Evolutionary conservation across 2,888 invertebrate genomes (phyloP).

Genomic region (Drosophila nigricruria): DNA sequence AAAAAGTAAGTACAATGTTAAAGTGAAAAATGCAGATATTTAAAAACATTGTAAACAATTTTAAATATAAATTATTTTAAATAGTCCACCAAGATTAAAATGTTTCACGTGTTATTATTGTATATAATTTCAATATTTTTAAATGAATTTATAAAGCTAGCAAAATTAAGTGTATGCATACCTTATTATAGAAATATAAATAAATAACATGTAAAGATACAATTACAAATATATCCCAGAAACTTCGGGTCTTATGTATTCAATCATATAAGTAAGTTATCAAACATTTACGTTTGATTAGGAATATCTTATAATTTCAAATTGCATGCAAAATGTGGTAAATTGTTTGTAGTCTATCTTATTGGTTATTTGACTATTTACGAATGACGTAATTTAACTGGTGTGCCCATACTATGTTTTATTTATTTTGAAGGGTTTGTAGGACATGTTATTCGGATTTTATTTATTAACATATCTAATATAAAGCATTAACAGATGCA

Average conservation of each 20-base stretch:
- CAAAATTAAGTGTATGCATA: slow-evolving; percentile 26
- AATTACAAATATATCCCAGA: neutral
- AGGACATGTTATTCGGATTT: no score
- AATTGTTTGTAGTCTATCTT: neutral
- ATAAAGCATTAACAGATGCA: no score
- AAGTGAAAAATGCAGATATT: neutral
- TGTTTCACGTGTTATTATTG: slow-evolving; percentile 27
- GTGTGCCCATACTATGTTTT: no score
- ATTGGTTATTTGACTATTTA: neutral
- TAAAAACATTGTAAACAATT: slow-evolving; percentile 4
- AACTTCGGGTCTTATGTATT: neutral
- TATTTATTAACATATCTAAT: no score
- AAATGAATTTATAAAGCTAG: slow-evolving; percentile 45
- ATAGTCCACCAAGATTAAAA: slow-evolving; percentile 3
- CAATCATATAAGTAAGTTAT: neutral
- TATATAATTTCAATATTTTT: slow-evolving; percentile 31
- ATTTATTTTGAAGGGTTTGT: no score
- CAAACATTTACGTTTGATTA: neutral
- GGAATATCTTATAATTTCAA: neutral
- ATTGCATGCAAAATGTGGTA: neutral
- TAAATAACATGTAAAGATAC: slow-evolving; percentile 10
- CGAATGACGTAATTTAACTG: neutral
- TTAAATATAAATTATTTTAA: slow-evolving; percentile 1
- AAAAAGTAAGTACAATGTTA: slow-evolving; percentile 18
- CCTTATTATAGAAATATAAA: slow-evolving; percentile 15